Evolutionary conservation across 2,888 invertebrate species (phyloP).

Genomic region (Apoda limacodes): DNA sequence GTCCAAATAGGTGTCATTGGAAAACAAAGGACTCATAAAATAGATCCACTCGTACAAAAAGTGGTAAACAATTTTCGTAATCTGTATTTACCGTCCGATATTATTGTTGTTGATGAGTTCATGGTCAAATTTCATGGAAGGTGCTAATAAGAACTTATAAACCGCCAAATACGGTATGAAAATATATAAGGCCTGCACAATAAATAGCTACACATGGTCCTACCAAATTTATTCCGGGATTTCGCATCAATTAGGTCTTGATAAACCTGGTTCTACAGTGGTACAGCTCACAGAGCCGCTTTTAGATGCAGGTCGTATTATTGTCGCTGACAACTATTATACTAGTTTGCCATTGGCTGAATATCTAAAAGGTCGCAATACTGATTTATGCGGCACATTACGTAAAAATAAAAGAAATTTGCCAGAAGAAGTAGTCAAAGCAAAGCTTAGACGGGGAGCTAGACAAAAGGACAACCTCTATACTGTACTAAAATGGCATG

Average conservation of each 20-base stretch:
- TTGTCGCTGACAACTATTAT: slow-evolving; percentile 18
- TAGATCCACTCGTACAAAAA: no score
- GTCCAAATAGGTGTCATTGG: slow-evolving; percentile 12
- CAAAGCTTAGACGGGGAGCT: slow-evolving; percentile 13
- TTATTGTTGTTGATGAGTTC: slow-evolving; percentile 15
- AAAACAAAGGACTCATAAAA: no score
- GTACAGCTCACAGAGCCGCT: no score
- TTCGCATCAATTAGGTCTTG: slow-evolving; percentile 14
- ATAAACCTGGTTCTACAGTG: no score
- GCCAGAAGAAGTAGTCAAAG: slow-evolving; percentile 13
- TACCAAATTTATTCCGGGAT: no score
- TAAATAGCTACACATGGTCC: no score
- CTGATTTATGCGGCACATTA: slow-evolving; percentile 17
- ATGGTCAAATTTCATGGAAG: slow-evolving; percentile 14
- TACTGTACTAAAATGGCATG: no score
- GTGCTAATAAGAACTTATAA: slow-evolving; percentile 6
- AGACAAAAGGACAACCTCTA: slow-evolving; percentile 17
- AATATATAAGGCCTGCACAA: slow-evolving; percentile 9
- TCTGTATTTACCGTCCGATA: no score
- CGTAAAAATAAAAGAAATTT: slow-evolving; percentile 17
- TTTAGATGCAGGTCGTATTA: no score
- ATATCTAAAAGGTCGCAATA: slow-evolving; percentile 12
- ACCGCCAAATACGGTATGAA: slow-evolving; percentile 7
- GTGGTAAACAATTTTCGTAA: no score
- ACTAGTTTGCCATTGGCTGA: slow-evolving; percentile 18